Base-by-base conservation (phyloP, 2,797 vertebrate genomes). In the Sylvia borin region DNA sequence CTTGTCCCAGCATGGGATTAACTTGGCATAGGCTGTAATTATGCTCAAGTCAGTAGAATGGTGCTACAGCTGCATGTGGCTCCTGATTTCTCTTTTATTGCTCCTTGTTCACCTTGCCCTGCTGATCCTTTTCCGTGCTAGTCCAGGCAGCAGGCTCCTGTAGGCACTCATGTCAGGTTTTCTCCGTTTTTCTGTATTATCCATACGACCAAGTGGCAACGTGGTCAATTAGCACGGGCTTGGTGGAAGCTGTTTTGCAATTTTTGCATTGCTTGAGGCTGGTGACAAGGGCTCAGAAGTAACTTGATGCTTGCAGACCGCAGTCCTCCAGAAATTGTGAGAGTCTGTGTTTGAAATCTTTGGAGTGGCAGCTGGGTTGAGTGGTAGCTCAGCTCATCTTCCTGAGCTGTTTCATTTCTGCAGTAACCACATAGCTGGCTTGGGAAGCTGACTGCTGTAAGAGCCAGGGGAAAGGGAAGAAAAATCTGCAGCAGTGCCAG, bases 151-250 rank as follows among this genome's bases (percentile, higher is more conserved):
- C 91, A 91, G 92, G 89, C 68, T 95, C 88, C 79, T 87, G 50
- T 58, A 76, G 61, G 93, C 93, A 90, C 89, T 79, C 79, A 61
- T 92, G 95, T 91, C 92, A 87, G 29, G 24, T 94, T 97, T 92
- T 96, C 91, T 96, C 54, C 89, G 60, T 93, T 96, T n/a, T 95
- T 90, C 90, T 72, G 4, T 92, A 38, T 96, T 96, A 91, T 71
- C 83, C 7, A 1, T 64, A 89, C 86, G 90, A 88, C 72, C 78
- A 77, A 97, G 85, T 90, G 78, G 76, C 91, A 95, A 17, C 16
- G 7, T 53, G 92, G 92, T 92, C 96, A 94, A 11, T 97, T 95
- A 95, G 73, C 87, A 34, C 20, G 61, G 73, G 82, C 77, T 96
- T 87, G 24, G 58, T 82, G 71, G 86, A 72, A 87, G 74, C 74